Evolutionary conservation across 53 echinoderm and acorn worm species (phyloP), one percentile per base, ranked within the genome.

Genomic region (Arbacia lixula): DNA sequence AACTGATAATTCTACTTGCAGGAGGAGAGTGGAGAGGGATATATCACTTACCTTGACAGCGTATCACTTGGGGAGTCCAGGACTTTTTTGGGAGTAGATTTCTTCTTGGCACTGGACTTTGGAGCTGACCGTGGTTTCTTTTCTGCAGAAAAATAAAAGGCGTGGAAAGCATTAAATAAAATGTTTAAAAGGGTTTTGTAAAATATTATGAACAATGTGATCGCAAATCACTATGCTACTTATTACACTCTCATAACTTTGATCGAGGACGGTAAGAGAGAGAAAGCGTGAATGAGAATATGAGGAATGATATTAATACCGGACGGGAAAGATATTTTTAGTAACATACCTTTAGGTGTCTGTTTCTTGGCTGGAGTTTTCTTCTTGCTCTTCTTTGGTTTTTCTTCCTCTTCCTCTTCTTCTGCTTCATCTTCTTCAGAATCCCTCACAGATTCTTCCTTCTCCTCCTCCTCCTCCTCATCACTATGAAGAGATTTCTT

Each of bases 371-470:
- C 75, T 19, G 86, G 76, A 72, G 76, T 76, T 62, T 83, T 87
- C 81, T 87, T 88, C 66, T 74, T 73, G 27, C 31, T 86, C 83
- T 89, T 93, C 76, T 80, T 76, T 4, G 57, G 38, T 37, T 71
- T 83, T 37, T 76, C 77, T 21, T 33, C 56, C 12, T 31, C 65
- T 21, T 88, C 88, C 11, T 80, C 66, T 14, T 72, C 85, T 32
- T 86, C 89, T 66, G 63, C 85, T 32, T 86, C 89, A 65, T 92
- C 65, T 0, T 53, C 43, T 28, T 69, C 64, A 4, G 51, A 67
- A 55, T 85, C 73, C 36, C 42, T 60, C 21, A 37, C 76, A 29
- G 85, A 64, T 11, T 64, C 74, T 21, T 46, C 63, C 16, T 53
- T 3, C 4, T 84, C 37, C 22, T 86, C 86, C 8, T 85, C 73